Evolutionary conservation across 2,888 invertebrate genomes (phyloP).

Genomic region (Zygothrica quintamaculata): DNA sequence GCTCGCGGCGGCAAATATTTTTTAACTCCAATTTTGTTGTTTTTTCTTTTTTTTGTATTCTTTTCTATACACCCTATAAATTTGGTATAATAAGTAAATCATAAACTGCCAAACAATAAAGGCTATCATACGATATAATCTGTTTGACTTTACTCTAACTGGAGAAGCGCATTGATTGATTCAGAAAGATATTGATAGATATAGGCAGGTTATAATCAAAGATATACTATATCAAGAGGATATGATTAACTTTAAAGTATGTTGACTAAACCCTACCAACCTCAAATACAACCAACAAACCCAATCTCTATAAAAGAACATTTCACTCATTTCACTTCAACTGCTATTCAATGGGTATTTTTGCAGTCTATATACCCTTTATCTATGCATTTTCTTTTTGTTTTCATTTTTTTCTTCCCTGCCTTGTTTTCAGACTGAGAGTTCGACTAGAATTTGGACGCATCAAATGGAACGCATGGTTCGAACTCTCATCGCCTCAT

Average conservation of each 20-base stretch:
- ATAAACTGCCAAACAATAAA: background rate
- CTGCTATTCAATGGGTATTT: conserved; percentile 4
- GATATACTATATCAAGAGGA: no score
- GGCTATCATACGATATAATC: no score
- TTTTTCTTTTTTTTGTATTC: no score
- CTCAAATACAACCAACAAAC: no score
- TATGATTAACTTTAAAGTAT: no score
- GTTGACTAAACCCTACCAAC: no score
- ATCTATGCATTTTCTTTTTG: conserved; percentile 7
- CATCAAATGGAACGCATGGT: conserved; percentile 72
- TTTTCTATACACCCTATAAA: conserved; percentile 32
- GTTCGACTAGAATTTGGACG: conserved; percentile 42
- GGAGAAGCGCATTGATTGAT: no score
- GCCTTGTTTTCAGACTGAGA: conserved; percentile 9
- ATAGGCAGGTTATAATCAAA: no score
- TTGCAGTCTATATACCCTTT: background rate
- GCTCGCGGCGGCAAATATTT: conserved; percentile 69
- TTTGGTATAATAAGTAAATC: background rate
- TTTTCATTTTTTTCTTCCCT: conserved; percentile 27
- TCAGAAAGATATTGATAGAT: no score
- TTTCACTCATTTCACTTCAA: no score
- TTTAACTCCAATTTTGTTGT: conserved; percentile 39
- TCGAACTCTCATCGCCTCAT: conserved; percentile 43
- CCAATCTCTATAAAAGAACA: no score
- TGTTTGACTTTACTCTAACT: no score